Percentiles rank a stretch among this genome's conserved stretches.
phyloP scores from a whole-genome alignment of 2,113 vertebrate genomes.

The Heliornis fulica region DNA sequence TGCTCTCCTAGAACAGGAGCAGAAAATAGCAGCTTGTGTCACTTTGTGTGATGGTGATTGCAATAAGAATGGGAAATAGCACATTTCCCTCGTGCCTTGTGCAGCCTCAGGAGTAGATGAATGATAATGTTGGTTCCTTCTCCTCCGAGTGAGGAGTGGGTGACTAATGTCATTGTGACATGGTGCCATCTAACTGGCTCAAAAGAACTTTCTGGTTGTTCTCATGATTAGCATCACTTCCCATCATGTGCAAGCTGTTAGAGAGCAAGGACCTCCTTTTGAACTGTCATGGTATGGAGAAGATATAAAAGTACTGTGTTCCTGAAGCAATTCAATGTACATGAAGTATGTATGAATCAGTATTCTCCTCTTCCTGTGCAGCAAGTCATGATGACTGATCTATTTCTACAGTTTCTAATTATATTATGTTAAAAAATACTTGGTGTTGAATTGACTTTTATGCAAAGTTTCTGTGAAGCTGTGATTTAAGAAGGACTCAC shows the following conservation, averaged over 20 bases:
- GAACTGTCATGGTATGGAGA: background rate
- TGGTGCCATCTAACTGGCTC: slow-evolving; percentile 26
- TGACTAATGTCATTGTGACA: slow-evolving; percentile 69
- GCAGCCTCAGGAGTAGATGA: slow-evolving; percentile 20
- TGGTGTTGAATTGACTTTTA: slow-evolving; percentile 37
- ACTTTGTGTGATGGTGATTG: background rate
- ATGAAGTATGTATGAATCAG: slow-evolving; percentile 54
- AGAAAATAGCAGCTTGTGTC: slow-evolving; percentile 25
- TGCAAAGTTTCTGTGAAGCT: background rate
- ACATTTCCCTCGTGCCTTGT: background rate
- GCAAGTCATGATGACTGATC: slow-evolving; percentile 57
- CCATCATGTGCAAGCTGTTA: slow-evolving; percentile 44
- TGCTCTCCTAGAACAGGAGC: background rate
- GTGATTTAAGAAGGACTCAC: background rate
- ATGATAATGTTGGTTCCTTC: slow-evolving; percentile 48
- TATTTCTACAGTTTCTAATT: slow-evolving; percentile 61
- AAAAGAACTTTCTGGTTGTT: slow-evolving; percentile 10
- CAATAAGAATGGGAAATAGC: slow-evolving; percentile 21
- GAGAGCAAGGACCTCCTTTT: background rate
- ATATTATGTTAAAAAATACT: slow-evolving; percentile 45
- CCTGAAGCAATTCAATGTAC: slow-evolving; percentile 17
- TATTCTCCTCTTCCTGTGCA: slow-evolving; percentile 35
- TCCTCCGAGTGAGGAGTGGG: background rate
- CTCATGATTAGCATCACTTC: slow-evolving; percentile 54
- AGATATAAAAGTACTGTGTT: background rate